phyloP scores from a whole-genome alignment of 2,888 invertebrate genomes.

The Hydraecia micacea region DNA sequence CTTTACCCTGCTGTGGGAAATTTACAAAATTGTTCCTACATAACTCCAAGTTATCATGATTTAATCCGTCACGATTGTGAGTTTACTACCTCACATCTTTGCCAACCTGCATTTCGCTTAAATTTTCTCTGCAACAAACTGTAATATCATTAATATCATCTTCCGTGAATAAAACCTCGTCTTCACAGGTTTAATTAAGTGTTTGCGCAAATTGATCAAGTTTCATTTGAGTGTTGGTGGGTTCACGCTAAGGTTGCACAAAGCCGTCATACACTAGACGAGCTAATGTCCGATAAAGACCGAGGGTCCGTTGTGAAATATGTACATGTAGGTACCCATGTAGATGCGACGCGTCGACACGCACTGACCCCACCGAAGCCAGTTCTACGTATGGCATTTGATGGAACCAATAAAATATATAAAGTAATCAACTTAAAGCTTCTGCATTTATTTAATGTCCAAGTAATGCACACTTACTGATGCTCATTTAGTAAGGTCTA shows the following conservation, averaged over 20 bases:
- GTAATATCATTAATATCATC: conserved; percentile 49
- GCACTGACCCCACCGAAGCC: conserved; percentile 80
- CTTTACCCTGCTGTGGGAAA: conserved; percentile 11
- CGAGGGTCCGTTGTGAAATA: conserved; percentile 76
- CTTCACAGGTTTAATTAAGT: conserved; percentile 59
- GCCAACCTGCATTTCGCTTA: conserved; percentile 40
- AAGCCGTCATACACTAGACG: conserved; percentile 67
- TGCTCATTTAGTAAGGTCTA: conserved; percentile 23
- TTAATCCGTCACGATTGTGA: conserved; percentile 53
- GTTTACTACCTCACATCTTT: conserved; percentile 42
- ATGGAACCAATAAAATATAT: conserved; percentile 76
- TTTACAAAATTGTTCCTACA: conserved; percentile 36
- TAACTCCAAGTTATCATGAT: conserved; percentile 49
- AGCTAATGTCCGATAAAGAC: conserved; percentile 68
- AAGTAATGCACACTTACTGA: conserved; percentile 39
- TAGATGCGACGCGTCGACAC: conserved; percentile 63
- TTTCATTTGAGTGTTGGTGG: conserved; percentile 48
- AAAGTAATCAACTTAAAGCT: conserved; percentile 58
- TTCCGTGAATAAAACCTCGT: conserved; percentile 33
- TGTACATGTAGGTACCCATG: conserved; percentile 26
- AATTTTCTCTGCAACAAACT: conserved; percentile 47
- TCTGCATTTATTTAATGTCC: conserved; percentile 57
- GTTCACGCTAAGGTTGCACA: conserved; percentile 63
- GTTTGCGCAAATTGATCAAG: conserved; percentile 66
- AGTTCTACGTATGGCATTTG: conserved; percentile 84